These are phyloP conservation scores for Tyto alba DNA, from an alignment of 2,113 vertebrate genomes.

Conservation along the genomic window DNA sequence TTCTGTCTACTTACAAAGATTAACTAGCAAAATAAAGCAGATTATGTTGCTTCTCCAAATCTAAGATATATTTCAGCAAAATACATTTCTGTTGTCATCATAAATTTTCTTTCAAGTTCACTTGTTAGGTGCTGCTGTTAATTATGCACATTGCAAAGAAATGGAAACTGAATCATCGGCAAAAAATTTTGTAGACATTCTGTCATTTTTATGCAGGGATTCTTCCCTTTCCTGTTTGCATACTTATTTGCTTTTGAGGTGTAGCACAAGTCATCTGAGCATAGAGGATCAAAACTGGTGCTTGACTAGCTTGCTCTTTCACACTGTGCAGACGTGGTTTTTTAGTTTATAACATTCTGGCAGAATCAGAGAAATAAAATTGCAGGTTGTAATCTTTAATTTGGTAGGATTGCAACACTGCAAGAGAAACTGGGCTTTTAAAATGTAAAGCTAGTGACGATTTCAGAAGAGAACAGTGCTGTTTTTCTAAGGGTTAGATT, in stretches of 20 bases:
- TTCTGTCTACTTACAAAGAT: not conserved
- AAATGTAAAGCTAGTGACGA: not conserved
- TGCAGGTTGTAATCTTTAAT: not conserved
- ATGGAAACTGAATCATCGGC: not conserved
- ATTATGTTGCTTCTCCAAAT: not conserved
- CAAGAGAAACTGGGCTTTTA: not conserved
- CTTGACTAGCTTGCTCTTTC: not conserved
- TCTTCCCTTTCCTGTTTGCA: not conserved
- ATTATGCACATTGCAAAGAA: not conserved
- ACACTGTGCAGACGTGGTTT: not conserved
- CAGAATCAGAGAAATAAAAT: not conserved
- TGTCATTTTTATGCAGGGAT: not conserved
- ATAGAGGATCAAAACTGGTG: not conserved
- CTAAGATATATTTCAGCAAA: not conserved
- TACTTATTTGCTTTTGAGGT: not conserved
- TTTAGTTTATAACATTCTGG: not conserved
- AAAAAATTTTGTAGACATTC: not conserved
- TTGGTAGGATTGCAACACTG: not conserved
- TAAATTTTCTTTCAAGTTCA: not conserved
- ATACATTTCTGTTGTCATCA: not conserved
- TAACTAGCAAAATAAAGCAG: not conserved
- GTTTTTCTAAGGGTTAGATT: constrained; percentile 61
- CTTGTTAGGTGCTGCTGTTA: not conserved
- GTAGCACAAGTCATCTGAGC: not conserved
- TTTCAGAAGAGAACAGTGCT: not conserved